Conservation (phyloP, 2,888 invertebrate species). For the Heliconius ethilla region DNA sequence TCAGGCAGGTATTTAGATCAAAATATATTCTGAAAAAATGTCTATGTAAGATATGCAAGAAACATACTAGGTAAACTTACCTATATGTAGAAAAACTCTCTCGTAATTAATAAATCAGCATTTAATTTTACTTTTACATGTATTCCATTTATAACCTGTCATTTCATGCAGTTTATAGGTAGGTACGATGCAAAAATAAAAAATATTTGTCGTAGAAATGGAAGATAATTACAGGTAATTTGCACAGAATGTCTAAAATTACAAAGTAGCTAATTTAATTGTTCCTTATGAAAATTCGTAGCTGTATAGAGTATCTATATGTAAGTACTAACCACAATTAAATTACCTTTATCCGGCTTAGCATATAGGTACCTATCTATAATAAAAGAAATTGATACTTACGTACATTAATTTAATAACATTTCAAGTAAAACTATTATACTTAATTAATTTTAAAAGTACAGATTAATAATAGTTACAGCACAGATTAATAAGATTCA, state of each 20-base stretch:
- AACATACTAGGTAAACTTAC: neutral
- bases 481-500: neutral
- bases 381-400: neutral
- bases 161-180: slow-evolving; percentile 2
- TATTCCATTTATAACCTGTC: slow-evolving; percentile 44
- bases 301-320: neutral
- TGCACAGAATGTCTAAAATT: neutral
- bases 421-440: neutral
- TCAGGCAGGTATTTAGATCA: neutral
- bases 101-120: slow-evolving; percentile 1
- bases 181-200: slow-evolving; percentile 10
- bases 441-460: neutral
- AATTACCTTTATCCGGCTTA: neutral
- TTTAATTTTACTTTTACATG: slow-evolving; percentile 1
- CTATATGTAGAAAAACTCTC: neutral
- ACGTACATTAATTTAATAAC: neutral
- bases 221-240: neutral
- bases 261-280: slow-evolving; percentile 12
- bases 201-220: slow-evolving; percentile 16
- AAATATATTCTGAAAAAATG: neutral
- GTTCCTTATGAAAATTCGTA: neutral
- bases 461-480: neutral
- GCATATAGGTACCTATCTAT: too few species aligned
- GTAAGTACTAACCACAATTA: neutral
- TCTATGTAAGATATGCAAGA: neutral